These are phyloP conservation scores for Pterocles orientalis DNA, from an alignment of 2,113 vertebrate genomes.

Conservation along the genomic window DNA sequence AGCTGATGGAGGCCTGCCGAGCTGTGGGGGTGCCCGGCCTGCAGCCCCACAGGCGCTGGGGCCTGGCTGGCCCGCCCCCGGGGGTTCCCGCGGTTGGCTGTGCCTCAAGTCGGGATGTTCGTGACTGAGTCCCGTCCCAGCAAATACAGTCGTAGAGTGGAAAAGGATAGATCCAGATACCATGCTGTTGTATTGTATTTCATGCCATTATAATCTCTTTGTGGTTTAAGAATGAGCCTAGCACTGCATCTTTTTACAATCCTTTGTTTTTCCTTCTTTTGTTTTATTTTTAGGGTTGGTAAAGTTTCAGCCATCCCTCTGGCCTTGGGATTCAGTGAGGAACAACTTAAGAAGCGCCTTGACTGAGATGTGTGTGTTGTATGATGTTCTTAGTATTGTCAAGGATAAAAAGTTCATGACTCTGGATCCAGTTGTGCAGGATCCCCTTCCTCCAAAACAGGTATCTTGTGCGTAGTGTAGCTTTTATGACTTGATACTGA, in stretches of 20 bases:
- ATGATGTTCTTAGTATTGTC: conserved; percentile 94
- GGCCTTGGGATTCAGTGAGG: conserved; percentile 98
- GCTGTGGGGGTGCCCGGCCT: neutral
- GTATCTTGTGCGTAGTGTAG: neutral
- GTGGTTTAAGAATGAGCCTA: neutral
- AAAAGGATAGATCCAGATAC: rapidly evolving
- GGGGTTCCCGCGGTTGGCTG: rapidly evolving
- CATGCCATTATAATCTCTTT: rapidly evolving
- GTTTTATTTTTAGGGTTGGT: conserved; percentile 78
- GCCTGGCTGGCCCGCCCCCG: neutral
- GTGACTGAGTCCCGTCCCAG: neutral
- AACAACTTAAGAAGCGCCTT: conserved; percentile 91
- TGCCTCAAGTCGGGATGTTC: rapidly evolving
- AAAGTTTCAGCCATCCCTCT: conserved; percentile 95
- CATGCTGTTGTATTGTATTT: rapidly evolving
- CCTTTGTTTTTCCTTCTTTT: neutral
- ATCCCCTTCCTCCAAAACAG: conserved; percentile 81
- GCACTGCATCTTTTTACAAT: rapidly evolving
- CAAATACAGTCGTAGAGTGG: rapidly evolving
- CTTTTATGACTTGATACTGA: neutral
- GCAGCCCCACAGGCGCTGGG: neutral
- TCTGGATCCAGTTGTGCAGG: conserved; percentile 93
- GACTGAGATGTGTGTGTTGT: conserved; percentile 95
- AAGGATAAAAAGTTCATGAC: conserved; percentile 99
- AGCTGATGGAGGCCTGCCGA: neutral